phyloP scores from a whole-genome alignment of 2,888 invertebrate genomes.

The Megalurothrips usitatus region DNA sequence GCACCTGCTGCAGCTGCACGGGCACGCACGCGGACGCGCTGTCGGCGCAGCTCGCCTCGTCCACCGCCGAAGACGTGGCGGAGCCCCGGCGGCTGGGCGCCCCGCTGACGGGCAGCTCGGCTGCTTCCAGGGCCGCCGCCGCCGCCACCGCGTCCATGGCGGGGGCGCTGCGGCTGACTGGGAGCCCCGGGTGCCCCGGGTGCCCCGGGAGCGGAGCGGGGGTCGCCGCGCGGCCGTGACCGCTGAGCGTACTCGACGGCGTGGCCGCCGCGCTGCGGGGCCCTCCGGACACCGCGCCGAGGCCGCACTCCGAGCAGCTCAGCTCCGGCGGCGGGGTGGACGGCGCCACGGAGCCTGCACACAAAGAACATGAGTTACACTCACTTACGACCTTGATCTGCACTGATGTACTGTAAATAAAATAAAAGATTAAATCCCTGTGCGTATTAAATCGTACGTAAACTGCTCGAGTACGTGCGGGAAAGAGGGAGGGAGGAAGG shows the following conservation, averaged over 20 bases:
- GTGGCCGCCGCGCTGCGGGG: background rate
- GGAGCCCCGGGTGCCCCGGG: slow-evolving; percentile 20
- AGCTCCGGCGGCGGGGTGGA: background rate
- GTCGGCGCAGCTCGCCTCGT: background rate
- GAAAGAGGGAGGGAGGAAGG: background rate
- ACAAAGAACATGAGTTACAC: background rate
- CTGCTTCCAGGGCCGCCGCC: slow-evolving; percentile 51
- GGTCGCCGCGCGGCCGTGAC: background rate
- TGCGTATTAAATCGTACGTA: too few species aligned
- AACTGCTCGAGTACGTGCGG: too few species aligned
- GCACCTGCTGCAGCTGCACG: too few species aligned
- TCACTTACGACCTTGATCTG: too few species aligned
- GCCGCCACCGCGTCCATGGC: slow-evolving; percentile 47
- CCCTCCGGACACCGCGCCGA: background rate
- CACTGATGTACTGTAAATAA: too few species aligned
- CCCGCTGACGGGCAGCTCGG: slow-evolving; percentile 45
- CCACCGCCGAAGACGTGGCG: background rate
- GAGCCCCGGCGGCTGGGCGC: slow-evolving; percentile 43
- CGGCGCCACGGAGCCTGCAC: slow-evolving; percentile 8
- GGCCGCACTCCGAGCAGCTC: slow-evolving; percentile 7
- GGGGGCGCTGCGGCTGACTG: slow-evolving; percentile 40
- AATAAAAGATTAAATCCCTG: too few species aligned
- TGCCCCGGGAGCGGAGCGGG: background rate
- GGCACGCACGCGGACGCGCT: background rate
- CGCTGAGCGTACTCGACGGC: background rate